Percentiles rank a stretch among this genome's conserved stretches.
Evolutionary conservation across 2,113 vertebrate species (phyloP).

Genomic region (Chloropsis cyanopogon): DNA sequence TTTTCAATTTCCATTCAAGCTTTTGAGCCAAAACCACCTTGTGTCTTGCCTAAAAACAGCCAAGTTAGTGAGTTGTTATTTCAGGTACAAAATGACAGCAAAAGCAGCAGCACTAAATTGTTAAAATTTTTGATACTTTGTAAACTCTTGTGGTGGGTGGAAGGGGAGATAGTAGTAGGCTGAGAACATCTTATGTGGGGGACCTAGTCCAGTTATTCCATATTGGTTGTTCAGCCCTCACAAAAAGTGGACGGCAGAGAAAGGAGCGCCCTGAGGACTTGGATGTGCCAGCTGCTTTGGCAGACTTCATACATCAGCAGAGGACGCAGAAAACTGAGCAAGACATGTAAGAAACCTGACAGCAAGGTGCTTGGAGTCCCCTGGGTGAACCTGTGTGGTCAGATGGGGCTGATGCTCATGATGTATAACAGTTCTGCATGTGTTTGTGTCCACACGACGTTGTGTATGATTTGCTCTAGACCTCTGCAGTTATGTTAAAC

Average conservation of each 20-base stretch:
- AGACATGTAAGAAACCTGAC: conserved; percentile 83
- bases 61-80: background rate
- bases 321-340: conserved; percentile 86
- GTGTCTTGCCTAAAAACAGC: background rate
- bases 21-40: background rate
- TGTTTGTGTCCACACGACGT: background rate
- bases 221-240: conserved; percentile 75
- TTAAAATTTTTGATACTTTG: background rate
- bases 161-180: background rate
- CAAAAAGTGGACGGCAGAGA: conserved; percentile 79
- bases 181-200: background rate
- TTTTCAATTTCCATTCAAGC: background rate
- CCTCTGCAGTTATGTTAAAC: background rate
- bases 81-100: background rate
- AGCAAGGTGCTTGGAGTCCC: background rate
- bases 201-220: conserved; percentile 19
- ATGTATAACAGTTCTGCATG: background rate
- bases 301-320: conserved; percentile 94
- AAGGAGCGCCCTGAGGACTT: conserved; percentile 88
- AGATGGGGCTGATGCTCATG: background rate
- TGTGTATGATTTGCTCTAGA: background rate
- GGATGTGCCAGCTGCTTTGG: conserved; percentile 90
- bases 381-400: background rate
- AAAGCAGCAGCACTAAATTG: background rate
- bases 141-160: background rate